These are phyloP conservation scores for Eupithecia pulchellata DNA, from an alignment of 2,888 invertebrate genomes.

Conservation along the genomic window DNA sequence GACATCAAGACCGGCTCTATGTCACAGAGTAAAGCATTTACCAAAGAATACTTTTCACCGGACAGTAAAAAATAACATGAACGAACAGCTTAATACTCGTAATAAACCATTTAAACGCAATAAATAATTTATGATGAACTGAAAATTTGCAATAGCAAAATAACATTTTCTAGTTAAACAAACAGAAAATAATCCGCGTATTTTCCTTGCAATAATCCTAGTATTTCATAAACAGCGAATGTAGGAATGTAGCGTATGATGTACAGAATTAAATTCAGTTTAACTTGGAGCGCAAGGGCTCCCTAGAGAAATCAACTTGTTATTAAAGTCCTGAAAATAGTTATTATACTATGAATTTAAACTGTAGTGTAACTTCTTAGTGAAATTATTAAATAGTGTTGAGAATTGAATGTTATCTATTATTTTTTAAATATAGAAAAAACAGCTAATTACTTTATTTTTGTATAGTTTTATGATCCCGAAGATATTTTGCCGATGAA, in stretches of 20 bases:
- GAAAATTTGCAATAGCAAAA: too few species aligned
- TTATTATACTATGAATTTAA: slow-evolving; percentile 28
- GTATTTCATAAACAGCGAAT: slow-evolving; percentile 8
- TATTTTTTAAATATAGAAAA: too few species aligned
- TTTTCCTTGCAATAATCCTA: not conserved
- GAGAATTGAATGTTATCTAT: not conserved
- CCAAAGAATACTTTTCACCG: too few species aligned
- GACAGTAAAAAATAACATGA: too few species aligned
- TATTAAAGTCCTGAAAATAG: slow-evolving; percentile 35
- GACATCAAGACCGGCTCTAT: too few species aligned
- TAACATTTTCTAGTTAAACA: not conserved
- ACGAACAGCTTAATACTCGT: too few species aligned
- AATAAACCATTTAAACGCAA: too few species aligned
- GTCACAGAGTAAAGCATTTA: too few species aligned
- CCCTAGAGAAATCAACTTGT: slow-evolving; percentile 33
- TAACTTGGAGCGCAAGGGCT: slow-evolving; percentile 11
- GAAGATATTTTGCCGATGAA: too few species aligned
- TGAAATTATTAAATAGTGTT: not conserved
- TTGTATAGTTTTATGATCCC: too few species aligned
- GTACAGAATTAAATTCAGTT: slow-evolving; percentile 27
- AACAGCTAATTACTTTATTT: too few species aligned
- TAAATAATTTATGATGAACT: too few species aligned
- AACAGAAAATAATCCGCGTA: not conserved
- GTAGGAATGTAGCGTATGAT: not conserved
- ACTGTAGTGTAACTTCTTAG: slow-evolving; percentile 21